Conservation (phyloP, 2,113 vertebrate genomes). For the Pelodiscus sinensis region DNA sequence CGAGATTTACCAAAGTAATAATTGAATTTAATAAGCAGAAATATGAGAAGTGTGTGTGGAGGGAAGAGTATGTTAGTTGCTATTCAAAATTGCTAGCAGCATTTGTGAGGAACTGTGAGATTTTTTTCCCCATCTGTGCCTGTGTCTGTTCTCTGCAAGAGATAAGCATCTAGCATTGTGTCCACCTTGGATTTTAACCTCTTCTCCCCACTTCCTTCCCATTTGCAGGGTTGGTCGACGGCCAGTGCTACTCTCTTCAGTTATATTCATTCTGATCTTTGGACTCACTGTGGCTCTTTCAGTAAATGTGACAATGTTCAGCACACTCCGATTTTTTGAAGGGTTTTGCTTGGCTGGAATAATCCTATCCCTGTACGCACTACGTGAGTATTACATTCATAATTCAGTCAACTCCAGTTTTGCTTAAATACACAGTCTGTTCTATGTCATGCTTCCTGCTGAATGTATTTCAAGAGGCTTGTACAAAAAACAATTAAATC, state of each 20-base stretch:
- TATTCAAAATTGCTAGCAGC: neutral
- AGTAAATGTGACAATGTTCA: conserved; percentile 97
- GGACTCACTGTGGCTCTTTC: conserved; percentile 95
- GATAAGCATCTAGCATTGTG: neutral
- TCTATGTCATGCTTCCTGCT: neutral
- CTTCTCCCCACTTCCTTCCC: neutral
- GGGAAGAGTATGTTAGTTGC: neutral
- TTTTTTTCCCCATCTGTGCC: neutral
- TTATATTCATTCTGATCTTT: conserved; percentile 93
- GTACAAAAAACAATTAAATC: neutral
- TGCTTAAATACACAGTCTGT: fast-evolving
- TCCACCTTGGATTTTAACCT: conserved; percentile 25
- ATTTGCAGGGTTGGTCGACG: conserved; percentile 90
- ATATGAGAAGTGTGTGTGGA: neutral
- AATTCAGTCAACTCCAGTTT: neutral
- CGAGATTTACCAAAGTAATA: neutral
- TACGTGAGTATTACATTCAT: conserved; percentile 85
- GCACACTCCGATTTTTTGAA: conserved; percentile 98
- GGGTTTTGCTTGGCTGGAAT: conserved; percentile 97
- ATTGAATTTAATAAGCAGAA: neutral
- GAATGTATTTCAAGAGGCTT: neutral
- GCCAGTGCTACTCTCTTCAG: conserved; percentile 89
- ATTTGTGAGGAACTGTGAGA: neutral
- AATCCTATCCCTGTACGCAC: conserved; percentile 89
- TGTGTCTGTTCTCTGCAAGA: neutral